Percentiles rank a stretch among this genome's conserved stretches.
These are phyloP conservation scores for Andrena dorsata DNA, from an alignment of 2,888 invertebrate genomes.

Conservation along the genomic window DNA sequence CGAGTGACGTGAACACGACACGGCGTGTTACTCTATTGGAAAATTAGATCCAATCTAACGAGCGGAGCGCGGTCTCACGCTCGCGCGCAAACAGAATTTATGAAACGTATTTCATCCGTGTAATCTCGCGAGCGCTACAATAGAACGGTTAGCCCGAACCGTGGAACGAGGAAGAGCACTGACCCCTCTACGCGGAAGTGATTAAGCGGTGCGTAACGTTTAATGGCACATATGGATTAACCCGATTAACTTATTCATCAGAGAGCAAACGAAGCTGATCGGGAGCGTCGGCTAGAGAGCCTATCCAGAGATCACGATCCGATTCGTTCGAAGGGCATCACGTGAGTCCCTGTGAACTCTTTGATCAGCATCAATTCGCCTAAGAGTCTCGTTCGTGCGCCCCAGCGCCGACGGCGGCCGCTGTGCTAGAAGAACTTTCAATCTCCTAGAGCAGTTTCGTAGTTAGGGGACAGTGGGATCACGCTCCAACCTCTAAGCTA, in stretches of 20 bases:
- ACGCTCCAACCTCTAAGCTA: not conserved
- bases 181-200: conserved; percentile 70
- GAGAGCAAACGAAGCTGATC: conserved; percentile 59
- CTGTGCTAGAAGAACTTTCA: not conserved
- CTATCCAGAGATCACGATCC: conserved; percentile 42
- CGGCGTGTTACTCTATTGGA: conserved; percentile 60
- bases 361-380: conserved; percentile 3
- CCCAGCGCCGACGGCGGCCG: too few species aligned
- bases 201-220: conserved; percentile 66
- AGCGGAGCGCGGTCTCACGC: conserved; percentile 68
- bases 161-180: conserved; percentile 70
- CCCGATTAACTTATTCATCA: conserved; percentile 73
- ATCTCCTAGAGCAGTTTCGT: conserved; percentile 1
- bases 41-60: conserved; percentile 75
- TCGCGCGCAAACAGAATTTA: conserved; percentile 69
- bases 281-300: not conserved
- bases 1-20: conserved; percentile 25
- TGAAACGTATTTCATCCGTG: conserved; percentile 65
- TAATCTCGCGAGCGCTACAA: conserved; percentile 60
- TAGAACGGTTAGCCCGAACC: conserved; percentile 30
- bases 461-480: not conserved
- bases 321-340: conserved; percentile 41
- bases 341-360: conserved; percentile 8
- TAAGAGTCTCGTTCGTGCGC: not conserved
- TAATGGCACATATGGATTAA: conserved; percentile 71